Base-by-base conservation (phyloP, 2,797 vertebrate species). In the Anabas testudineus region DNA sequence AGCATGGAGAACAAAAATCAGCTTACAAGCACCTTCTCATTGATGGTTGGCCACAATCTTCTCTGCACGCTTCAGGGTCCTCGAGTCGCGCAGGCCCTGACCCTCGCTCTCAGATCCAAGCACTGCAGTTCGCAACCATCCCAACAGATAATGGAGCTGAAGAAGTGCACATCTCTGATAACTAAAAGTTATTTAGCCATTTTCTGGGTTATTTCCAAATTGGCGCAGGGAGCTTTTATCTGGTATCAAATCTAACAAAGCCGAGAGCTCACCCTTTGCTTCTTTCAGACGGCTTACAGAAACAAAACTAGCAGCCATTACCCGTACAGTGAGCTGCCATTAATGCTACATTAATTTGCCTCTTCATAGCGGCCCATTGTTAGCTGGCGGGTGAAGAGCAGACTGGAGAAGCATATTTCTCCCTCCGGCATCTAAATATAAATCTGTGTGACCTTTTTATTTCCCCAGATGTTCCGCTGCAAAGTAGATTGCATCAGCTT, bases 361-460 rank as follows among this genome's bases (percentile, higher is more conserved):
- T 75, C 45, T 47, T 80, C 57, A 24, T 43, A 22, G 75, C 69
- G 24, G 55, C 48, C 78, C 61, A 32, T 74, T 80, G 85, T 82
- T 74, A 63, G 70, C 76, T 82, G 36, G 56, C 45, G 71, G 83
- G 68, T 69, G 75, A 52, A 26, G 53, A 76, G 79, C 63, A 47
- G 67, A 74, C 52, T n/a, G 63, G 47, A 83, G 82, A 59, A 56
- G 58, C 78, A 55, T 55, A 56, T 78, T 84, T 76, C 72, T 71
- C 76, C 83, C 82, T 18, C 48, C 58, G 52, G 81, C 87, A 70
- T 88, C 87, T 90, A 91, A 91, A 91, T 91, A 91, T 91, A 88
- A 83, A 88, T 86, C 87, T 52, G 43, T 71, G 77, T 88, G 86
- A 91, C 86, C 88, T 89, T 92, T 91, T 88, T 88, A 87, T 86